Percentiles rank a stretch among this genome's conserved stretches.
Evolutionary conservation across 2,888 invertebrate genomes (phyloP).

Genomic region (Byasa hedistus): DNA sequence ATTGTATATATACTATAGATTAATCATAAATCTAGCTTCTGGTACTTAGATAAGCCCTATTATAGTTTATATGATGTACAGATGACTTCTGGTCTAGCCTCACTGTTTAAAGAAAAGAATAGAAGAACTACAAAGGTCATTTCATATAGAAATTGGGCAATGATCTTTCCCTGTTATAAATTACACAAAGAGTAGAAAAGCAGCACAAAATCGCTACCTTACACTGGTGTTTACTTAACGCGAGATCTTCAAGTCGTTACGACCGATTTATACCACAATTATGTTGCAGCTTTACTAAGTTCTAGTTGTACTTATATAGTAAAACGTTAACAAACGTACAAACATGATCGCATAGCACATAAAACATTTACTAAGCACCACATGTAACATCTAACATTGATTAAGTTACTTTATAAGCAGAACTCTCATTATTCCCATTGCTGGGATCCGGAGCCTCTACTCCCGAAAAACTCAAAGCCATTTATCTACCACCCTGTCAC

Average conservation of each 20-base stretch:
- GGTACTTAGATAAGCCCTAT: no score
- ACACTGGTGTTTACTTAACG: not conserved
- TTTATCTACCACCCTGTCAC: no score
- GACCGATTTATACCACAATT: not conserved
- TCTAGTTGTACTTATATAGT: not conserved
- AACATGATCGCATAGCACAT: not conserved
- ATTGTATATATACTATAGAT: not conserved
- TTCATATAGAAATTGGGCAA: no score
- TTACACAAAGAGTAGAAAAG: not conserved
- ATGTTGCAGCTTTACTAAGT: not conserved
- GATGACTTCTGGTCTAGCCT: no score
- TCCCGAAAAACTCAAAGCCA: no score
- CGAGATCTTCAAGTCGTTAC: not conserved
- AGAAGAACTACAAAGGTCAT: no score
- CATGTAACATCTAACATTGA: conserved; percentile 2
- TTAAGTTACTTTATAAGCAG: not conserved
- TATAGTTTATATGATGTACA: not conserved
- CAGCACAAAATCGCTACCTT: not conserved
- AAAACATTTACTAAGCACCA: conserved; percentile 16
- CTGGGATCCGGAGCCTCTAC: no score
- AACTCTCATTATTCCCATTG: no score
- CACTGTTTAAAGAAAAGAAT: no score
- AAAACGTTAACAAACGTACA: not conserved
- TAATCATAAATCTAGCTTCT: not conserved
- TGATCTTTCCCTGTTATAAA: not conserved